phyloP scores from a whole-genome alignment of 2,113 vertebrate species.

The Cryptotis parvus region DNA sequence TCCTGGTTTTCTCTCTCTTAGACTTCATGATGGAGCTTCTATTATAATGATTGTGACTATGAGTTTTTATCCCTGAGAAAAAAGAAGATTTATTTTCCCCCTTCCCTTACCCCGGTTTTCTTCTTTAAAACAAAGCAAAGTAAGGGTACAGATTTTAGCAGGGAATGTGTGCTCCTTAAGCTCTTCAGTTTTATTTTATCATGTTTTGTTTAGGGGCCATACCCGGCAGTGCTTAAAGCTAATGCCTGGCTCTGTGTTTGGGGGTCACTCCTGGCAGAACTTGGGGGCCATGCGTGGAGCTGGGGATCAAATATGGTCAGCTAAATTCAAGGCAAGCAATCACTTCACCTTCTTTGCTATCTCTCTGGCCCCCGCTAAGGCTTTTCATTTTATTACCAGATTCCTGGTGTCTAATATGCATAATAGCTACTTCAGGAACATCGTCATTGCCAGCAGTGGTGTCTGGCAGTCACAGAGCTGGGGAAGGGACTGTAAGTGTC shows the following conservation, averaged over 20 bases:
- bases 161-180: background rate
- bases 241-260: too few relatives aligned
- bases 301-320: too few relatives aligned
- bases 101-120: slow-evolving; percentile 21
- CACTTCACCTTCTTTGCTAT: too few relatives aligned
- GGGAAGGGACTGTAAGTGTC: slow-evolving; percentile 2
- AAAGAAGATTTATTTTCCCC: slow-evolving; percentile 62
- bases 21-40: slow-evolving; percentile 13
- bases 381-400: slow-evolving; percentile 32
- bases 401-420: slow-evolving; percentile 40
- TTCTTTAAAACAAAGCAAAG: slow-evolving; percentile 50
- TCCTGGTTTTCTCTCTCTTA: background rate
- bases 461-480: background rate
- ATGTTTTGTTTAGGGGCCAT: too few relatives aligned
- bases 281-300: too few relatives aligned
- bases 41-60: slow-evolving; percentile 34
- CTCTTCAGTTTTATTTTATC: background rate
- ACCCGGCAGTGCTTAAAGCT: too few relatives aligned
- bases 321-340: too few relatives aligned
- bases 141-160: background rate
- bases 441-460: slow-evolving; percentile 3
- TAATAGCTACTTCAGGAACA: slow-evolving; percentile 22
- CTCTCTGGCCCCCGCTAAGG: background rate
- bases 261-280: too few relatives aligned
- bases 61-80: slow-evolving; percentile 33